A percentile compares a stretch with the other conserved stretches of the same genome.
These are phyloP conservation scores for Scarus forsteni DNA, from an alignment of 2,797 vertebrate genomes.

Conservation along the genomic window DNA sequence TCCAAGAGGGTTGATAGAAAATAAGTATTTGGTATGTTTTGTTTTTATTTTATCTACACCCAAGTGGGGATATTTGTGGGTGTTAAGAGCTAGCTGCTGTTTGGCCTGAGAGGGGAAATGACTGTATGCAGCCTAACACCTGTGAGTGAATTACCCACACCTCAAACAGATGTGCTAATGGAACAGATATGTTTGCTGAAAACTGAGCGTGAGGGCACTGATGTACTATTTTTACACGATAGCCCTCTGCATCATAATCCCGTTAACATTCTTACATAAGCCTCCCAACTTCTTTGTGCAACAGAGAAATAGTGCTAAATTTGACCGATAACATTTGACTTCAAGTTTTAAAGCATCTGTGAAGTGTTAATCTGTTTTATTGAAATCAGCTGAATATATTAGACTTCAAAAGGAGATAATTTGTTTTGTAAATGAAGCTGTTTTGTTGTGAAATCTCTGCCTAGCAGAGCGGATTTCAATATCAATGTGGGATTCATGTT, in stretches of 20 bases:
- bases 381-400: constrained; percentile 1
- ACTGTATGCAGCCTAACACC: constrained; percentile 19
- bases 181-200: constrained; percentile 16
- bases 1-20: neutral
- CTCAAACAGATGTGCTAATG: constrained; percentile 32
- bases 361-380: neutral
- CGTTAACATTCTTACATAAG: neutral
- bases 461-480: neutral
- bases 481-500: no score
- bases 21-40: neutral
- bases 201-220: neutral
- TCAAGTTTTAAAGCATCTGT: neutral
- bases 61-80: constrained; percentile 1
- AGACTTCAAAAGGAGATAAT: neutral
- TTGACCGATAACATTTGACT: neutral
- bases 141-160: constrained; percentile 18
- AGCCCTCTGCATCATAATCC: neutral
- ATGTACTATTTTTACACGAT: neutral
- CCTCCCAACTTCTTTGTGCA: neutral
- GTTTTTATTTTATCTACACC: constrained; percentile 16
- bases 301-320: neutral
- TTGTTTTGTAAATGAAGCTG: constrained; percentile 6
- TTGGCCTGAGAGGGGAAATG: neutral
- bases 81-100: constrained; percentile 10
- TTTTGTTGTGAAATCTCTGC: neutral